Conservation (phyloP, 2,888 invertebrate species). For the Trichopoda pennipes region DNA sequence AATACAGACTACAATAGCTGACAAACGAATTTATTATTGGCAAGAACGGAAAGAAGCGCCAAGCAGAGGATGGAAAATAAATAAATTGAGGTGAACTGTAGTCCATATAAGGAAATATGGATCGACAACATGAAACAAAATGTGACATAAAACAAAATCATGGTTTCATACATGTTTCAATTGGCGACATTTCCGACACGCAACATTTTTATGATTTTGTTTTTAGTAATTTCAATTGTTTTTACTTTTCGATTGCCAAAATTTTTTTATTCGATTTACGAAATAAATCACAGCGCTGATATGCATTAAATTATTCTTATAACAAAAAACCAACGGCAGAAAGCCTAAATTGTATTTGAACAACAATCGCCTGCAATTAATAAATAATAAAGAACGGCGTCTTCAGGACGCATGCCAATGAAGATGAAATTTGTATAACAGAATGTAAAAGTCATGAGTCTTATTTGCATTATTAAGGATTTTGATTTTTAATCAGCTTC, state of each 20-base stretch:
- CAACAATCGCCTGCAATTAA: slow-evolving; percentile 58
- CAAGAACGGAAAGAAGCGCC: slow-evolving; percentile 2
- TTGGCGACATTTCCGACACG: slow-evolving; percentile 63
- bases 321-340: too few species aligned
- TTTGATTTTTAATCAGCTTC: slow-evolving; percentile 34
- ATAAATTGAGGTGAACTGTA: slow-evolving; percentile 29
- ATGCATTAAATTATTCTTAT: slow-evolving; percentile 6
- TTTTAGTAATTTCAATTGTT: slow-evolving; percentile 58
- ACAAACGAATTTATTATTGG: slow-evolving; percentile 30
- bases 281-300: background rate
- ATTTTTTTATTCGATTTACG: slow-evolving; percentile 14
- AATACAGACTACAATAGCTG: slow-evolving; percentile 44
- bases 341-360: slow-evolving; percentile 22
- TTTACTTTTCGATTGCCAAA: background rate
- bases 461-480: slow-evolving; percentile 22
- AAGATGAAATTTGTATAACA: slow-evolving; percentile 2
- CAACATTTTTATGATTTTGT: slow-evolving; percentile 60
- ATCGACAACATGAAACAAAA: slow-evolving; percentile 40
- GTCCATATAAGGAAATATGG: slow-evolving; percentile 57
- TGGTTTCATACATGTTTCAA: slow-evolving; percentile 38
- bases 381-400: slow-evolving; percentile 56
- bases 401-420: slow-evolving; percentile 46
- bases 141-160: slow-evolving; percentile 32
- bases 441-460: slow-evolving; percentile 49
- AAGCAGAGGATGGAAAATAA: slow-evolving; percentile 9